Evolutionary conservation across 2,888 invertebrate species (phyloP), one percentile per base, ranked within the genome.

Genomic region (Halictus quadricinctus): DNA sequence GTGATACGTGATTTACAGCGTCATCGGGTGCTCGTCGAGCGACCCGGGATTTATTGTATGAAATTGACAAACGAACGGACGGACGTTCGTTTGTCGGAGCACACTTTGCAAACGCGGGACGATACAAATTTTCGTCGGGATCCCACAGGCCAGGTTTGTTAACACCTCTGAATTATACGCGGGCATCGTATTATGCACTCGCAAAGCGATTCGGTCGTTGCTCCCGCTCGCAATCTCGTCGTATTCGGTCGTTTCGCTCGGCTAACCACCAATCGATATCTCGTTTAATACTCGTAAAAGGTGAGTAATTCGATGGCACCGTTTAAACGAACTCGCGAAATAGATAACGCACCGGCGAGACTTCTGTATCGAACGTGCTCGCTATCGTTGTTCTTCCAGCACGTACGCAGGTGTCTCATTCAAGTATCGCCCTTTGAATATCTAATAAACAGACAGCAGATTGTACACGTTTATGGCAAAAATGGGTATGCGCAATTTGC

Each of bases 241-340:
- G 80, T 84, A 83, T 88, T 80, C 85, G 86, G 85, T 90, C 91
- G 91, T 90, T 91, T 89, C 88, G 84, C 84, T 87, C 76, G 90
- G 88, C 87, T 64, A 88, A 91, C 91, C 91, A 79, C 92, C 85
- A 91, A 92, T 92, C 93, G 91, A 93, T 93, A 91, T 90, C 87
- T 87, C 89, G 88, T 90, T 92, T 90, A 91, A 93, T 89, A 91
- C 88, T 86, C 87, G 83, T 84, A 89, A 91, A 90, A 88, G 88
- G 88, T 90, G 91, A 92, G 92, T 92, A 91, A 93, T 92, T 91
- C 86, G 86, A 81, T 74, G 77, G 75, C 72, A 70, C 75, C 50
- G 64, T 69, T 81, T 48, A 72, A 81, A 79, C n/a, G 60, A 85
- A 72, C 18, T 76, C 18, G 21, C 46, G 21, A 3, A 58, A 72